A percentile compares a stretch with the other conserved stretches of the same genome.
phyloP scores from a whole-genome alignment of 2,888 invertebrate species.

The Lapara coniferarum region DNA sequence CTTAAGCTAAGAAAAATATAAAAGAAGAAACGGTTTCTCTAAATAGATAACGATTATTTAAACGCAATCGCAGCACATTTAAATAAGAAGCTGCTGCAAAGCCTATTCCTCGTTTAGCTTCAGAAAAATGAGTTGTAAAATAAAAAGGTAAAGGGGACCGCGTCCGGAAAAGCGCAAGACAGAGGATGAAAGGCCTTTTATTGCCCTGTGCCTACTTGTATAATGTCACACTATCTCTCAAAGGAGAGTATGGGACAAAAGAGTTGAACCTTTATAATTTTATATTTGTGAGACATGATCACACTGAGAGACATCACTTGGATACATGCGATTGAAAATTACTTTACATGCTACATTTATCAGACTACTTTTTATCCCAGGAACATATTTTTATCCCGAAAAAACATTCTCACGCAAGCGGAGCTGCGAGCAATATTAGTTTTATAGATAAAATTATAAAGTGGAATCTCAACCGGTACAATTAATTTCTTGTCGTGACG shows the following conservation, averaged over 20 bases:
- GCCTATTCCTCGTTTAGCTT: background rate
- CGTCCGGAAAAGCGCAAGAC: constrained; percentile 8
- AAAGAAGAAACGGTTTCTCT: background rate
- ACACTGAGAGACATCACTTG: no score
- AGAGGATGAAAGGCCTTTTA: constrained; percentile 1
- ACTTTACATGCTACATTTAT: no score
- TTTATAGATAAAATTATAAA: no score
- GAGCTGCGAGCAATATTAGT: background rate
- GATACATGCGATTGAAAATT: background rate
- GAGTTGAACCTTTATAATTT: background rate
- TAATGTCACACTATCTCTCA: constrained; percentile 18
- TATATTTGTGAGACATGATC: background rate
- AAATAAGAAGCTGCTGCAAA: background rate
- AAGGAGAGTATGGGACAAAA: constrained; percentile 4
- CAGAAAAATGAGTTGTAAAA: constrained; percentile 12
- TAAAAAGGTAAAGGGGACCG: constrained; percentile 18
- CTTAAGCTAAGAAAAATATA: no score
- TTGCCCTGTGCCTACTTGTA: constrained; percentile 1
- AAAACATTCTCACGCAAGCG: no score
- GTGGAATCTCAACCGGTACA: no score
- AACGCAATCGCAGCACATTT: constrained; percentile 1
- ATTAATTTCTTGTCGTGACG: no score
- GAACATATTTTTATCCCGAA: no score
- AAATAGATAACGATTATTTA: background rate
- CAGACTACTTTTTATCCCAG: no score